phyloP scores from a whole-genome alignment of 2,888 invertebrate genomes.

The Drepanosiphum platanoidis region DNA sequence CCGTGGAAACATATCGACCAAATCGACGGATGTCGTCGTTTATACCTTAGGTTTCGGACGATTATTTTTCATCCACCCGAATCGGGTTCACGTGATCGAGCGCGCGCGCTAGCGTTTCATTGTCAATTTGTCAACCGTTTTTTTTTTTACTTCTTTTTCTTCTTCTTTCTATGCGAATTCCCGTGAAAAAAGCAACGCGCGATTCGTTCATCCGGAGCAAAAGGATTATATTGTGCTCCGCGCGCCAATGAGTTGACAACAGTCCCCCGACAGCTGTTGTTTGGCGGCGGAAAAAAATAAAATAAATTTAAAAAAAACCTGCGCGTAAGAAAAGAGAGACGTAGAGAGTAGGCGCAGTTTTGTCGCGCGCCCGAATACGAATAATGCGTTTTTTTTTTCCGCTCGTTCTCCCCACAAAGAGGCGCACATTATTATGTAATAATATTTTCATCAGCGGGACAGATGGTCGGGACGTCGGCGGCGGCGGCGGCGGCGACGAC shows the following conservation, averaged over 20 bases:
- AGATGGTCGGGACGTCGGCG: slow-evolving; percentile 41
- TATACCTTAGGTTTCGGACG: background rate
- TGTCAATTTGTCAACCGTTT: slow-evolving; percentile 50
- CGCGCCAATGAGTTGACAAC: slow-evolving; percentile 52
- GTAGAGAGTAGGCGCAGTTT: slow-evolving; percentile 47
- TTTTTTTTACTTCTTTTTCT: too few species aligned
- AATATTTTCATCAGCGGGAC: slow-evolving; percentile 60
- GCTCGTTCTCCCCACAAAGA: slow-evolving; percentile 7
- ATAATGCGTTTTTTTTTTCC: slow-evolving; percentile 42
- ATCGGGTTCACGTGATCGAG: slow-evolving; percentile 12
- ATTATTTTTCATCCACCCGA: slow-evolving; percentile 14
- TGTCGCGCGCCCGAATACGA: slow-evolving; percentile 58
- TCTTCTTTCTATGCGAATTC: slow-evolving; percentile 19
- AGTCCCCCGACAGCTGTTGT: slow-evolving; percentile 57
- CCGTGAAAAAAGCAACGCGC: background rate
- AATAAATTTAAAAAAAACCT: background rate
- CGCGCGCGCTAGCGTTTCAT: slow-evolving; percentile 8
- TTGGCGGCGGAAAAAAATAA: slow-evolving; percentile 25
- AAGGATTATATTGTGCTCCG: slow-evolving; percentile 48
- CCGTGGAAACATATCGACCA: background rate
- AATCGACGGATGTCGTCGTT: background rate
- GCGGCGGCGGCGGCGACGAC: background rate
- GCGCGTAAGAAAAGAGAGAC: slow-evolving; percentile 31
- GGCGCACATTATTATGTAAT: slow-evolving; percentile 60
- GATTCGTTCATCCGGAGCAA: slow-evolving; percentile 59